A percentile compares a stretch with the other conserved stretches of the same genome.
Conservation (phyloP, 2,888 invertebrate species). For the Orthosia gracilis region DNA sequence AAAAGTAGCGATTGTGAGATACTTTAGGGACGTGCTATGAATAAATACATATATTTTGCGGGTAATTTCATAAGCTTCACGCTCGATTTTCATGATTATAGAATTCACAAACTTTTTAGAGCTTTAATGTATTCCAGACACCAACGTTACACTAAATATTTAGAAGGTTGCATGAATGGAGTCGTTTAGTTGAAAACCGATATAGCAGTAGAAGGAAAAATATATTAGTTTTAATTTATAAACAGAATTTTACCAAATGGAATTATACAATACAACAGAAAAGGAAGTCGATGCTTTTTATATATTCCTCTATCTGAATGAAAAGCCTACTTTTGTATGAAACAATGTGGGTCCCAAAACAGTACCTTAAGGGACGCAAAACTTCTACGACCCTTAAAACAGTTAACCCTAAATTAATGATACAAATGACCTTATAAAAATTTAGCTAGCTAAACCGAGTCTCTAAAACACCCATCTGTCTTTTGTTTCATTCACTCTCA, state of each 20-base stretch:
- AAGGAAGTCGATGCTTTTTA: constrained; percentile 4
- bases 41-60: constrained; percentile 60
- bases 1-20: constrained; percentile 70
- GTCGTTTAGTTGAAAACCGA: neutral
- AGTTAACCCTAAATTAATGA: neutral
- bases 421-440: neutral
- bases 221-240: neutral
- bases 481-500: constrained; percentile 22
- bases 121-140: constrained; percentile 6
- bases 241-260: neutral
- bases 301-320: constrained; percentile 1
- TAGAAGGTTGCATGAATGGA: constrained; percentile 16
- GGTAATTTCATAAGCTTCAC: constrained; percentile 52
- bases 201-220: constrained; percentile 12
- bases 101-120: constrained; percentile 13
- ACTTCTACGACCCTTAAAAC: neutral
- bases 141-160: neutral
- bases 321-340: constrained; percentile 4
- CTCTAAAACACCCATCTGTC: constrained; percentile 17
- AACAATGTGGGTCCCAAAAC: neutral
- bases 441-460: neutral
- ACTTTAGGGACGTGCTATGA: constrained; percentile 63
- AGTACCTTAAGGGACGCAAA: constrained; percentile 8
- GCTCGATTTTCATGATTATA: constrained; percentile 42
- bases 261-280: neutral